Evolutionary conservation across 2,888 invertebrate species (phyloP), one percentile per base, ranked within the genome.

Genomic region (Ptilodon capucinus): DNA sequence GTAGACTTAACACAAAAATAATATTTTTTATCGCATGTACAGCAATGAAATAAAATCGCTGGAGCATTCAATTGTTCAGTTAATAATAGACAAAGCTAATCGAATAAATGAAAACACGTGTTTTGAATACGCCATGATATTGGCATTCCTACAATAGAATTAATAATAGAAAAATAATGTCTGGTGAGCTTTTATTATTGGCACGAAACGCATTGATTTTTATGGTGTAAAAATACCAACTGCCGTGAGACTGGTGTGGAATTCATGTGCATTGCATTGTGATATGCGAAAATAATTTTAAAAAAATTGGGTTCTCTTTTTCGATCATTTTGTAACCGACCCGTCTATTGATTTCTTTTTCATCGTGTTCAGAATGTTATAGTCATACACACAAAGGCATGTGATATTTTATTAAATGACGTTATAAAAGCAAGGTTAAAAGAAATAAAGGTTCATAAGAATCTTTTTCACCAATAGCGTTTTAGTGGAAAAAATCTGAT

Each of bases 101-200:
- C 19, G 25, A 48, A 60, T 52, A 57, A 57, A 54, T 17, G 40
- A 2, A 43, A 43, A 32, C n/a, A 19, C 11, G 34, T 48, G 49
- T 54, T 48, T 54, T 42, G 39, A 45, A 46, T 57, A 39, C 36
- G 40, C 17, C 21, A 35, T 46, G 48, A 42, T 54, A 46, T 54
- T 48, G 21, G 43, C 50, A 48, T 35, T 25, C 19, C 36, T 16
- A 57, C 50, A 57, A 61, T 61, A 17, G 34, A 28, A 32, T 0
- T 30, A 8, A 34, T 11, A 16, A 21, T 19, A 16, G 13, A 6
- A 25, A 25, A 44, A 48, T 45, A n/a, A 34, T 34, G 40, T 48
- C 43, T 43, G 41, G 41, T 28, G 11, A 23, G 13, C n/a, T 30
- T n/a, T 17, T 16, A 16, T 28, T 46, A 38, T 40, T 36, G 36